Percentiles rank a stretch among this genome's conserved stretches.
These are phyloP conservation scores for Dromiciops gliroides DNA, from an alignment of 2,113 vertebrate species.

Conservation along the genomic window DNA sequence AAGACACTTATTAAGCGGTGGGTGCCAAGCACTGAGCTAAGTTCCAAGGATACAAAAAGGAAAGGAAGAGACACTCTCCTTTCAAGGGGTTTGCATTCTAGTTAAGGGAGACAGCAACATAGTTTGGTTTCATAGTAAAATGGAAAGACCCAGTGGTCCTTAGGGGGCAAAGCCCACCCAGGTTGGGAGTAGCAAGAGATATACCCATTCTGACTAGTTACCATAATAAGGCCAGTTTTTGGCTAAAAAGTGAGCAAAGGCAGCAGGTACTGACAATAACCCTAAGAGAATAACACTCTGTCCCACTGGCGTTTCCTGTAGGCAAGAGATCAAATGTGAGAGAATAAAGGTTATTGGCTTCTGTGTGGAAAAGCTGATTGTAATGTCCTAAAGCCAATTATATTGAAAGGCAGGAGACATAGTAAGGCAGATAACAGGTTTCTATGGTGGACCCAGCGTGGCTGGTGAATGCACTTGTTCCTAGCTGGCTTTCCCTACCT, in stretches of 20 bases:
- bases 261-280: neutral
- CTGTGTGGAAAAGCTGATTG: neutral
- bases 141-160: neutral
- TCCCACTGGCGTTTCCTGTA: neutral
- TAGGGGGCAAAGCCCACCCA: too few species aligned
- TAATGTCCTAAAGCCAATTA: neutral
- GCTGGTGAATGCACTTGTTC: neutral
- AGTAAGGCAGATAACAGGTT: neutral
- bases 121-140: neutral
- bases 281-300: neutral
- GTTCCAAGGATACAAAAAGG: neutral
- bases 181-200: neutral
- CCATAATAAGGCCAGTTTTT: neutral
- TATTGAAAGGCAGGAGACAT: neutral
- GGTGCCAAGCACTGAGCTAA: neutral
- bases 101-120: neutral
- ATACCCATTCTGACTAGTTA: neutral
- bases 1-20: neutral
- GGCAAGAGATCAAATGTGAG: neutral
- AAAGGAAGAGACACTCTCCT: neutral
- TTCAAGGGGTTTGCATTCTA: neutral
- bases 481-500: neutral
- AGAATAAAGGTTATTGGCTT: neutral
- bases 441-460: neutral
- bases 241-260: neutral